Percentiles rank a stretch among this genome's conserved stretches.
Conservation (phyloP, 2,797 vertebrate species). For the Sciurus carolinensis region DNA sequence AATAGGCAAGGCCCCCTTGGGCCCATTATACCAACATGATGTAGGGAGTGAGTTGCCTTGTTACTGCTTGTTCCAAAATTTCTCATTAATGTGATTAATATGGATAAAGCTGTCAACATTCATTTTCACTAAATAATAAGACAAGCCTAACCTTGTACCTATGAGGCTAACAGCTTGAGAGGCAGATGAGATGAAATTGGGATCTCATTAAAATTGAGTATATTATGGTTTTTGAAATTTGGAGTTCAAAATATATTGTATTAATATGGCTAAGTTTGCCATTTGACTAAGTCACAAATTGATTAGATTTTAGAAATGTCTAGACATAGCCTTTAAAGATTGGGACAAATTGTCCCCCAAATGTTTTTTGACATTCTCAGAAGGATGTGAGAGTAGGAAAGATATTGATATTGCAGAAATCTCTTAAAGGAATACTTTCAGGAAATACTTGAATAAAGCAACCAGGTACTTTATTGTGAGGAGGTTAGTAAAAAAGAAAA, state of each 20-base stretch:
- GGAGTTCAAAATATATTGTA: slow-evolving; percentile 63
- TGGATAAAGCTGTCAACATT: slow-evolving; percentile 84
- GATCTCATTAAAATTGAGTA: slow-evolving; percentile 69
- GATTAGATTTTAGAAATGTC: slow-evolving; percentile 59
- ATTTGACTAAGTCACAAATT: slow-evolving; percentile 63
- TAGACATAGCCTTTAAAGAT: slow-evolving; percentile 64
- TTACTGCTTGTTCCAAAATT: slow-evolving; percentile 79
- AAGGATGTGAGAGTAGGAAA: slow-evolving; percentile 23
- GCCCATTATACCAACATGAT: background rate
- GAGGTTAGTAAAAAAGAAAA: background rate
- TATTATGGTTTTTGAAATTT: slow-evolving; percentile 61
- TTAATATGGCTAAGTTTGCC: slow-evolving; percentile 52
- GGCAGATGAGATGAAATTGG: slow-evolving; percentile 64
- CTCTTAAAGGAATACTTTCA: slow-evolving; percentile 23
- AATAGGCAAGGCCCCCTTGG: slow-evolving; percentile 47
- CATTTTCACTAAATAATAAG: slow-evolving; percentile 83
- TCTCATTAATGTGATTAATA: slow-evolving; percentile 87
- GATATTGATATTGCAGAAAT: slow-evolving; percentile 60
- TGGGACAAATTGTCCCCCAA: slow-evolving; percentile 43
- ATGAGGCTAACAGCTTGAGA: slow-evolving; percentile 70
- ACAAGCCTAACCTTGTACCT: slow-evolving; percentile 79
- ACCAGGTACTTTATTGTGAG: background rate
- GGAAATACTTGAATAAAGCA: slow-evolving; percentile 46
- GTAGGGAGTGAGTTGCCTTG: slow-evolving; percentile 7
- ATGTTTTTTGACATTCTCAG: slow-evolving; percentile 57